Percentiles rank a stretch among this genome's conserved stretches.
Conservation (phyloP, 2,888 invertebrate species). For the Scaptomyza parva region DNA sequence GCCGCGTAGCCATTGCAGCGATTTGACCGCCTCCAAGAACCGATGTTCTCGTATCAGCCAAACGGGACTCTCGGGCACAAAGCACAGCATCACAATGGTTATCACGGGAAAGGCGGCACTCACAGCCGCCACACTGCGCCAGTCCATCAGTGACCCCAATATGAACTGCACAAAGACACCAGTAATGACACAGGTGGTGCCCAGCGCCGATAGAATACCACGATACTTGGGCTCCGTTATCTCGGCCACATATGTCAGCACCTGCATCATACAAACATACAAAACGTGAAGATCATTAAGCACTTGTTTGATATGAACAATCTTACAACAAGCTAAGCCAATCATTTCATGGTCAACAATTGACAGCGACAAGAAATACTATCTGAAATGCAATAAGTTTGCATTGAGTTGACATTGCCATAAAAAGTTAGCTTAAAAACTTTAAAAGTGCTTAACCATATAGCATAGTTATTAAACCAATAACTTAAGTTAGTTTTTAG, state of each 20-base stretch:
- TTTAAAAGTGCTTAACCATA: neutral
- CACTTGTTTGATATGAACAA: constrained; percentile 7
- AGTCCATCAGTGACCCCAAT: constrained; percentile 89
- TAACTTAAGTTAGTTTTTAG: too few relatives aligned
- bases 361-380: constrained; percentile 10
- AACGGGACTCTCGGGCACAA: constrained; percentile 93
- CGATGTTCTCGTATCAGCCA: constrained; percentile 91
- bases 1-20: constrained; percentile 92
- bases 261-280: constrained; percentile 85
- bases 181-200: constrained; percentile 90
- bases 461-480: too few relatives aligned
- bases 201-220: constrained; percentile 89
- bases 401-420: neutral
- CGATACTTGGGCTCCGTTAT: constrained; percentile 92
- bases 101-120: constrained; percentile 88
- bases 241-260: constrained; percentile 93
- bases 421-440: neutral
- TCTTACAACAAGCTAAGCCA: constrained; percentile 1
- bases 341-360: constrained; percentile 24
- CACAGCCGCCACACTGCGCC: constrained; percentile 90
- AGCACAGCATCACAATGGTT: constrained; percentile 88
- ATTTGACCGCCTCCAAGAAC: constrained; percentile 88
- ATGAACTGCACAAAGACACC: constrained; percentile 92
- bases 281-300: constrained; percentile 15
- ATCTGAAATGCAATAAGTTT: neutral